A percentile compares a stretch with the other conserved stretches of the same genome.
These are phyloP conservation scores for Halocaridina rubra DNA, from an alignment of 2,888 invertebrate species.

Conservation along the genomic window DNA sequence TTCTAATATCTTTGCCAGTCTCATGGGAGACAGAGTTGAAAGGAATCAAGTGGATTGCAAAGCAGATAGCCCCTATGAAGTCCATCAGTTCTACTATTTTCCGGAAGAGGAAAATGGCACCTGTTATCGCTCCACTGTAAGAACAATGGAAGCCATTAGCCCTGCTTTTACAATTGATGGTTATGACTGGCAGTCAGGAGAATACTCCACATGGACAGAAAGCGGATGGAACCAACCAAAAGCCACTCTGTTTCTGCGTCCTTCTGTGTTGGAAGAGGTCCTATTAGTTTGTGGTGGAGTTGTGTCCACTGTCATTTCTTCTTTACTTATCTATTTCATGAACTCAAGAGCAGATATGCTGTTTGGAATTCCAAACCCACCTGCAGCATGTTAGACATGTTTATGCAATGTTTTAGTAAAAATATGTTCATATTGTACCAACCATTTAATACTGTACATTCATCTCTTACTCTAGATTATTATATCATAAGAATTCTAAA, in stretches of 20 bases:
- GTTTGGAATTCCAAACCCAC: conserved; percentile 38
- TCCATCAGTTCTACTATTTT: conserved; percentile 40
- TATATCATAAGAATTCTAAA: too few species aligned
- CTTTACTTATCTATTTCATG: conserved; percentile 44
- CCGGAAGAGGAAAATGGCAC: conserved; percentile 51
- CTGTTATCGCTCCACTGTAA: conserved; percentile 42
- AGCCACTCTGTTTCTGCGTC: conserved; percentile 46
- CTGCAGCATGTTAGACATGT: conserved; percentile 57
- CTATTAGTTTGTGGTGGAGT: conserved; percentile 48
- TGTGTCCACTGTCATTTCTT: conserved; percentile 33
- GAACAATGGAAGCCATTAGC: conserved; percentile 48
- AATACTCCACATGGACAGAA: conserved; percentile 62
- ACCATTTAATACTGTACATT: too few species aligned
- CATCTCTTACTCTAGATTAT: too few species aligned
- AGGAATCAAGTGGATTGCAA: conserved; percentile 36
- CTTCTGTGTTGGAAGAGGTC: conserved; percentile 52
- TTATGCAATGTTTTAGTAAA: too few species aligned
- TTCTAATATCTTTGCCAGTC: conserved; percentile 33
- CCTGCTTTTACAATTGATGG: conserved; percentile 56
- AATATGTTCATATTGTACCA: too few species aligned
- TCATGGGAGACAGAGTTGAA: conserved; percentile 47
- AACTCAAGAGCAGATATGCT: conserved; percentile 49
- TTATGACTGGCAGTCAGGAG: conserved; percentile 55
- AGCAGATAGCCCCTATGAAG: conserved; percentile 6
- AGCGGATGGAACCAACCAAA: conserved; percentile 55